Base-by-base conservation (phyloP, 2,888 invertebrate species). In the Venusia cambrica region DNA sequence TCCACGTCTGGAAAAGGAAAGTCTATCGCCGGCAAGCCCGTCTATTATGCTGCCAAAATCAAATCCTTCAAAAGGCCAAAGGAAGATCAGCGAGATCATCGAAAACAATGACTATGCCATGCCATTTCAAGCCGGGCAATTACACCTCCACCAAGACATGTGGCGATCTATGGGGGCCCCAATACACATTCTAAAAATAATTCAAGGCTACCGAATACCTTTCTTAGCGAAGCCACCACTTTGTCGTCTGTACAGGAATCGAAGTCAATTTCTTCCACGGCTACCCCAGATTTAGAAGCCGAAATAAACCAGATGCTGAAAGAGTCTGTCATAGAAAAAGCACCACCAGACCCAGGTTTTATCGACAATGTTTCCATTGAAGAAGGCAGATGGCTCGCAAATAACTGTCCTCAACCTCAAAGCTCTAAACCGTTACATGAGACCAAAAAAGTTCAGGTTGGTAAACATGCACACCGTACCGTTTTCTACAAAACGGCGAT, bases 101-200 rank as follows among this genome's bases (percentile, higher is more conserved):
- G 6, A 12, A 21, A 12, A 21, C 21, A 21, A 21, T 21, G 21
- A 21, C 21, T 21, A 21, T 21, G 21, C 21, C 21, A 12, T 21
- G 6, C n/a, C 6, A 8, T 21, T 21, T 4, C 7, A 21, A 21
- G 21, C 21, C 21, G 21, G 21, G 11, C 21, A 8, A 2, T 12
- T 21, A 4, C 21, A 12, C 21, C 21, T 21, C 2, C 12, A 21
- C 21, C 11, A 12, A 4, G n/a, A 21, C 8, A 12, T 5, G 3
- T 21, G 21, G 21, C 21, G 6, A 21, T 12, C 5, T n/a, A 21
- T 5, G 8, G 21, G 21, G n/a, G 21, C 21, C 12, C 21, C 21
- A 2, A 8, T 12, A 5, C 11, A 21, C 8, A 21, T 21, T 12
- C 12, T 21, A 21, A 21, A 21, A 21, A 21, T 21, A 2, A 21